These are phyloP conservation scores for Heterochromis multidens DNA, from an alignment of 2,113 vertebrate species.

Conservation along the genomic window DNA sequence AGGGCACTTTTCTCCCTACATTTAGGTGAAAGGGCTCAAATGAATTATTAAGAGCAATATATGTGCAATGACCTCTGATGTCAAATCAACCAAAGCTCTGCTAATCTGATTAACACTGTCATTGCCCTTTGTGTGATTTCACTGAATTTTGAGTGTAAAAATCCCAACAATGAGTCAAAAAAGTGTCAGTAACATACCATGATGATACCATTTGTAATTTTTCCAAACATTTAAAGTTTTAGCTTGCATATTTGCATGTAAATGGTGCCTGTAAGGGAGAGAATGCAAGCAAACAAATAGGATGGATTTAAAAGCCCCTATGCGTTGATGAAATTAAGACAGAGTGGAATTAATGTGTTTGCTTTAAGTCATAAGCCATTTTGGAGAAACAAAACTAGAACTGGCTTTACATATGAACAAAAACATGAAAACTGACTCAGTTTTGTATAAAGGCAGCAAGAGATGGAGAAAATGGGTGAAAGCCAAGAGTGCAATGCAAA, in stretches of 20 bases:
- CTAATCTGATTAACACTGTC: not conserved
- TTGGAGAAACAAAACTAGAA: not conserved
- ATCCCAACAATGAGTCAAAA: not conserved
- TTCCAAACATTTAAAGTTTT: not conserved
- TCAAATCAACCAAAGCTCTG: conserved; percentile 4
- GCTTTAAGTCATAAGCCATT: not conserved
- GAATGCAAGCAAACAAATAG: not conserved
- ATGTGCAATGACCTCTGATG: conserved; percentile 7
- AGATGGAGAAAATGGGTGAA: not conserved
- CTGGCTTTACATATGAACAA: not conserved
- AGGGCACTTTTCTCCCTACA: not conserved
- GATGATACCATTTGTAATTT: not conserved
- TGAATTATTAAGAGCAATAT: not conserved
- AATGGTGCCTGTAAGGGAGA: not conserved
- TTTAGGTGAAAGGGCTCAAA: not conserved
- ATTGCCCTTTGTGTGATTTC: not conserved
- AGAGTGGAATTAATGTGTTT: not conserved
- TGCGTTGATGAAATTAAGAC: not conserved
- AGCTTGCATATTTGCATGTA: not conserved
- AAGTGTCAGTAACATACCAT: not conserved
- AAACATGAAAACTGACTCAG: not conserved
- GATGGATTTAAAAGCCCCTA: not conserved
- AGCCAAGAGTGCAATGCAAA: not conserved
- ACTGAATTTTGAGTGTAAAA: not conserved
- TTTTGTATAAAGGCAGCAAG: not conserved